Base-by-base conservation (phyloP, 2,888 invertebrate genomes). In the Carpatolechia fugitivella region DNA sequence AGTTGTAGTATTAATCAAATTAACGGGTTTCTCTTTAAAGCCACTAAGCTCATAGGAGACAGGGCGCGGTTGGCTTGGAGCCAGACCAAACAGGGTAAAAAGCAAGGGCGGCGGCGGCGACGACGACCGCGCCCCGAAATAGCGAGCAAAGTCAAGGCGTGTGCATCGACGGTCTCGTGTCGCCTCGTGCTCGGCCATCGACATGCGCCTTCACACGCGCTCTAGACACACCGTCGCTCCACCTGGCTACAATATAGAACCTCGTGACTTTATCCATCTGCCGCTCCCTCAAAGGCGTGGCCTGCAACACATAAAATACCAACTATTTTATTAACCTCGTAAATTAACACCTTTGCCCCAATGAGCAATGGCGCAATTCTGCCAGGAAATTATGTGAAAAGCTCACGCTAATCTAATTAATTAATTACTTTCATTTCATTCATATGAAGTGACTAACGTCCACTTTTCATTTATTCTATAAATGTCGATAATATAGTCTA, bases 71-170 rank as follows among this genome's bases (percentile, higher is more conserved):
- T 89, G 88, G 89, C 86, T 69, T 57, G 53, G 66, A 70, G 85
- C 88, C 87, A 89, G 85, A 78, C 78, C 80, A 86, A 88, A 88
- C 81, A 86, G 86, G 86, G 88, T 85, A 85, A 87, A 89, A 89
- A 87, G 85, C 74, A 80, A 82, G 82, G 81, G 52, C 41, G 74
- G 80, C 75, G 78, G 70, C 78, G 74, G 80, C 75, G 78, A 70
- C 78, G 81, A 72, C 83, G 75, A 65, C 77, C 76, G 86, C 85
- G 80, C 88, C 89, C 77, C 76, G 76, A 88, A 84, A 88, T 88
- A 88, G 87, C 87, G 81, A 76, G 80, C 83, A 85, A 89, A 87
- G 88, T 86, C 87, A 87, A 86, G 89, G 88, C 84, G 86, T 80
- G 82, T n/a, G n/a, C n/a, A n/a, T n/a, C 76, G 69, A 70, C 74